Conservation (phyloP, 2,113 vertebrate species). For the Indicator maculatus region DNA sequence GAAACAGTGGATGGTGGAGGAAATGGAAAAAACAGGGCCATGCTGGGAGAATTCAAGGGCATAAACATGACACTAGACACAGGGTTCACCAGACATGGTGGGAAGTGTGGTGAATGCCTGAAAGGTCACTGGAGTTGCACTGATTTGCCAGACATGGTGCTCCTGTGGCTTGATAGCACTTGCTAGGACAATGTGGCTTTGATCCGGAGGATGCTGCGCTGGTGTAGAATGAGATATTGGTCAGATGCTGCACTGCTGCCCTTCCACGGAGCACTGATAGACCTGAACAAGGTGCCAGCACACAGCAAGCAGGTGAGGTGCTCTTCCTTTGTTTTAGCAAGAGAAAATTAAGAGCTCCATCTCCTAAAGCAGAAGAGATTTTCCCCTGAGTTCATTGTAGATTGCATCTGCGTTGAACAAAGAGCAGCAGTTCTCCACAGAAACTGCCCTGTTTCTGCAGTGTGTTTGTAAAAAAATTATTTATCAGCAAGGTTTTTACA, state of each 20-base stretch:
- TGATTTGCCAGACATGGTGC: background rate
- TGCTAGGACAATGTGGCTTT: background rate
- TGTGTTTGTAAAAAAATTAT: background rate
- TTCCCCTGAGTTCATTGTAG: background rate
- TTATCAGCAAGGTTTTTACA: background rate
- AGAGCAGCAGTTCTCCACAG: background rate
- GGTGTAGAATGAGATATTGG: background rate
- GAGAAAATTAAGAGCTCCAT: background rate
- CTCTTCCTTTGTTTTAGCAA: background rate
- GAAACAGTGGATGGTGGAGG: conserved; percentile 12
- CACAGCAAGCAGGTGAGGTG: background rate
- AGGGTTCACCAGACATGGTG: background rate
- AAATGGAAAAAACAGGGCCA: conserved; percentile 37
- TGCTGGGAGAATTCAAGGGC: background rate
- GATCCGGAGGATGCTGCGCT: background rate
- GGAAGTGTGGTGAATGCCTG: background rate
- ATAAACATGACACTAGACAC: background rate
- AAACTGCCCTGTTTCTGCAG: background rate
- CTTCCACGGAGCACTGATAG: background rate
- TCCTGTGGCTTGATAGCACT: fast-evolving
- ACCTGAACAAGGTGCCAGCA: background rate
- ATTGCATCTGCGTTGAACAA: background rate
- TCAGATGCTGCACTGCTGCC: background rate
- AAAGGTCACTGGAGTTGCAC: fast-evolving
- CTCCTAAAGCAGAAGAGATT: background rate